Evolutionary conservation across 2,888 invertebrate genomes (phyloP), one percentile per base, ranked within the genome.

Genomic region (Harpalus rufipes): DNA sequence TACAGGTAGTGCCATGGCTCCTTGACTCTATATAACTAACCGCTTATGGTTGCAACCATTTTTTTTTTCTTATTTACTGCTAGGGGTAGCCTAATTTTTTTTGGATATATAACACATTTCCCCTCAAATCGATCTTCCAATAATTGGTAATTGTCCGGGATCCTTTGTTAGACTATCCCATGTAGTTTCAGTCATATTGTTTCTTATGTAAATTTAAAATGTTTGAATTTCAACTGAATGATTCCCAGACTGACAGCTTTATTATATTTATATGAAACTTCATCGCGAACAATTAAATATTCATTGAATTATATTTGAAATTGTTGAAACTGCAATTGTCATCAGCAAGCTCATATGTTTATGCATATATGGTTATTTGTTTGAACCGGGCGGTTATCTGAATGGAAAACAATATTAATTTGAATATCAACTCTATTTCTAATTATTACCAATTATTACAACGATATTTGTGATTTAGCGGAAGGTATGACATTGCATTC

Each of bases 361-460:
- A 63, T 63, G 63, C 25, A 18, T 63, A 63, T 25, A 25, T 4
- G 18, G 63, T 63, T 63, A 63, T 63, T 63, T 63, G 63, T 63
- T 21, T 63, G 63, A 63, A 18, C 10, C 63, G 63, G 10, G 1
- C 63, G 12, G 63, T 63, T 21, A 63, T 25, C 16, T 63, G 63
- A 63, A 63, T 63, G 25, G 63, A 63, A 59, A 63, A 63, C 63
- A 63, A 63, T 61, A 61, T 63, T 63, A 63, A 63, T 63, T 63
- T 16, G 25, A 63, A 63, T 63, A 63, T 63, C 21, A 63, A 63
- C 63, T 63, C 18, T 61, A 63, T 63, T 63, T 63, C 63, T 63
- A 63, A 63, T 63, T 63, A 63, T 21, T 63, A 21, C 63, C 63
- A 21, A 63, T 63, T 63, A 63, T 18, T 63, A 63, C 63, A 63